Percentiles rank a stretch among this genome's conserved stretches.
These are phyloP conservation scores for Threskiornis aethiopicus DNA, from an alignment of 2,797 vertebrate genomes.

Conservation along the genomic window DNA sequence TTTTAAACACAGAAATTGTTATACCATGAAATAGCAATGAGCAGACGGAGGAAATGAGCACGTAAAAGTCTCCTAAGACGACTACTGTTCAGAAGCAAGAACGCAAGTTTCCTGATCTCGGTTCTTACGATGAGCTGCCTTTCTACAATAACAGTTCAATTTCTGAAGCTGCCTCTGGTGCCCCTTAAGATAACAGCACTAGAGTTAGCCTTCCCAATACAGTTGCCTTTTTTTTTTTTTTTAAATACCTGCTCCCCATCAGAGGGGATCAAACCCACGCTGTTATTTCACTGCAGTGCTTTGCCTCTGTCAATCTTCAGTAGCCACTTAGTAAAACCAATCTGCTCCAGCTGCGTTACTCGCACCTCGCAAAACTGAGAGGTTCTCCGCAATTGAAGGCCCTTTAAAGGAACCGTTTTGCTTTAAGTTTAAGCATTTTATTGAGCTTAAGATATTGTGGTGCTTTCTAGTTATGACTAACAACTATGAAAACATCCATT, in stretches of 20 bases:
- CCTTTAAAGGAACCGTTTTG: not conserved
- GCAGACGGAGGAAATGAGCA: not conserved
- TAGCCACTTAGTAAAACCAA: not conserved
- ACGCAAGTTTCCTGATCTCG: not conserved
- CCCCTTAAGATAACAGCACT: not conserved
- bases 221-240: not conserved
- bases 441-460: not conserved
- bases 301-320: not conserved
- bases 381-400: rapidly evolving
- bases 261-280: not conserved
- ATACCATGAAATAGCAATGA: not conserved
- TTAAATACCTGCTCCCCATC: not conserved
- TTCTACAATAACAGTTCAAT: not conserved
- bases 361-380: not conserved
- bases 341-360: not conserved
- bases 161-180: not conserved
- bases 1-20: not conserved
- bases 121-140: not conserved
- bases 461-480: not conserved
- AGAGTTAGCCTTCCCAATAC: not conserved
- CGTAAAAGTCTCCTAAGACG: not conserved
- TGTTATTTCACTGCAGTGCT: not conserved
- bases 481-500: not conserved
- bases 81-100: not conserved
- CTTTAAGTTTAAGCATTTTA: not conserved